These are phyloP conservation scores for Chrysodeixis includens DNA, from an alignment of 2,888 invertebrate genomes.

Conservation along the genomic window DNA sequence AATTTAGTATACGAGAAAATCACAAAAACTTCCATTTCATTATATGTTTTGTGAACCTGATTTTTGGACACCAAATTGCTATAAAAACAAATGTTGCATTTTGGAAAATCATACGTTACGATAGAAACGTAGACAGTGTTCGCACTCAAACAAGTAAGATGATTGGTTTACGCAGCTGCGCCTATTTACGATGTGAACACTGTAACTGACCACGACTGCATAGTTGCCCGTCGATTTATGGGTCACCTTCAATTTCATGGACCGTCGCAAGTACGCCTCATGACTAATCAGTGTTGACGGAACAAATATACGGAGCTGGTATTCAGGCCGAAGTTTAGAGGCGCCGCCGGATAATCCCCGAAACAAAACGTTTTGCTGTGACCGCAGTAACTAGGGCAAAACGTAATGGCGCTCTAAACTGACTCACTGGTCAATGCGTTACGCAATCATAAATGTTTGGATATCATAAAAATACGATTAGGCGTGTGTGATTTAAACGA, in stretches of 20 bases:
- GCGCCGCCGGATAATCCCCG: constrained; percentile 71
- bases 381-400: constrained; percentile 69
- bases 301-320: constrained; percentile 70
- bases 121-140: neutral
- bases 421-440: constrained; percentile 67
- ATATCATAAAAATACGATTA: constrained; percentile 52
- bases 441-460: constrained; percentile 65
- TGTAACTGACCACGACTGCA: neutral
- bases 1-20: too few species aligned
- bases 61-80: too few species aligned
- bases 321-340: constrained; percentile 73
- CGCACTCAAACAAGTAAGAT: neutral
- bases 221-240: constrained; percentile 24
- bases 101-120: neutral
- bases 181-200: neutral
- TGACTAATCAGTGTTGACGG: constrained; percentile 67
- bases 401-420: constrained; percentile 61
- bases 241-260: constrained; percentile 39
- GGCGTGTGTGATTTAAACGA: constrained; percentile 57
- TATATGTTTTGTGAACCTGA: too few species aligned
- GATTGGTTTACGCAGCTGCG: neutral
- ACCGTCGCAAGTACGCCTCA: constrained; percentile 24
- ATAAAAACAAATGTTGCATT: too few species aligned
- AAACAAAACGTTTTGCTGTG: constrained; percentile 67
- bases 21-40: too few species aligned